Percentiles rank a stretch among this genome's conserved stretches.
phyloP scores from a whole-genome alignment of 2,888 invertebrate species.

The Hydraecia micacea region DNA sequence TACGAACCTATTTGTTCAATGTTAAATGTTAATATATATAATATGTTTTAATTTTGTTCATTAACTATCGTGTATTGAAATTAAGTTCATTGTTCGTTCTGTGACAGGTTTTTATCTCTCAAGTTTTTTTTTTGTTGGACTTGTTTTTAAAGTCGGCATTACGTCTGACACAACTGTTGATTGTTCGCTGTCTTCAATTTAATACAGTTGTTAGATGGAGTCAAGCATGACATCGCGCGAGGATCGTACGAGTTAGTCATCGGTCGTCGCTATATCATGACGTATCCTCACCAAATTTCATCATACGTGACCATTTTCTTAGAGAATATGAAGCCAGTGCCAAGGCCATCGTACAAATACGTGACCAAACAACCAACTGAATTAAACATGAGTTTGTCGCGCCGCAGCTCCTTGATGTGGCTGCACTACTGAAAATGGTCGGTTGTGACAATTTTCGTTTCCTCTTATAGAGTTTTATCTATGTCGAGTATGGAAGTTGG shows the following conservation, averaged over 20 bases:
- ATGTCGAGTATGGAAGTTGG: slow-evolving; percentile 80
- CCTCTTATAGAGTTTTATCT: slow-evolving; percentile 60
- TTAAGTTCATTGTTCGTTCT: slow-evolving; percentile 5
- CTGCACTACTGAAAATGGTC: slow-evolving; percentile 72
- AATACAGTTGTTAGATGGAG: slow-evolving; percentile 18
- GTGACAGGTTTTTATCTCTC: background rate
- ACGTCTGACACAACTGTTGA: background rate
- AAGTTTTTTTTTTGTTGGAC: background rate
- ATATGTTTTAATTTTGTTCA: no score
- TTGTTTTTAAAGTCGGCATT: background rate
- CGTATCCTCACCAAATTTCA: slow-evolving; percentile 61
- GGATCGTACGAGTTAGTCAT: slow-evolving; percentile 49
- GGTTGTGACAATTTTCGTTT: slow-evolving; percentile 70
- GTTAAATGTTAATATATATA: no score
- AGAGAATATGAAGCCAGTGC: slow-evolving; percentile 69
- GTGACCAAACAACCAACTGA: slow-evolving; percentile 74
- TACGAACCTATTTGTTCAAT: no score
- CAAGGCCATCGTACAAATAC: slow-evolving; percentile 74
- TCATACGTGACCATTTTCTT: slow-evolving; percentile 77
- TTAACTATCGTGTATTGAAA: background rate
- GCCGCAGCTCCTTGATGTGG: slow-evolving; percentile 69
- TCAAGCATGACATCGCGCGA: slow-evolving; percentile 28
- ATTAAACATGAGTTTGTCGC: slow-evolving; percentile 75
- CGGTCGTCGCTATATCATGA: slow-evolving; percentile 50
- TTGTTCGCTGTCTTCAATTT: slow-evolving; percentile 20